Evolutionary conservation across 2,888 invertebrate genomes (phyloP).

Genomic region (Cataglyphis cursor): DNA sequence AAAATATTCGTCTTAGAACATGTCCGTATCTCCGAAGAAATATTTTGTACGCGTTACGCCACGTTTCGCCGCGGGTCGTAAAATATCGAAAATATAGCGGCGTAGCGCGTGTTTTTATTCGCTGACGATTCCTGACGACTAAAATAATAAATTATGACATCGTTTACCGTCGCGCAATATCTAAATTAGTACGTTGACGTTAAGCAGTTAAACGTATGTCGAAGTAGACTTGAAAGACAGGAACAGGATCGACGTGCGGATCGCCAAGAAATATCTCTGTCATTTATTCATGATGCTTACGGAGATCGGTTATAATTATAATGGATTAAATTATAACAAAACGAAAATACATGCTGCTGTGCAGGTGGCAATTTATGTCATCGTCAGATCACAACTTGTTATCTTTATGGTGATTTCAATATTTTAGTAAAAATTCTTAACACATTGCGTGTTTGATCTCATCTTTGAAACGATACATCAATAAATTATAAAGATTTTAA

Average conservation of each 20-base stretch:
- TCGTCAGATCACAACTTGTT: background rate
- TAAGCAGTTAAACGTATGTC: slow-evolving; percentile 46
- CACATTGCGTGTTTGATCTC: background rate
- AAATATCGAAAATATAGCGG: slow-evolving; percentile 8
- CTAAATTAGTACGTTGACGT: slow-evolving; percentile 55
- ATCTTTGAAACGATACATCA: background rate
- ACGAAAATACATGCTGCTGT: slow-evolving; percentile 7
- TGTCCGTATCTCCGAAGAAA: background rate
- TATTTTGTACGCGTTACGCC: background rate
- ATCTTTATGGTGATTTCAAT: background rate
- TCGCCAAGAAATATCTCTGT: background rate
- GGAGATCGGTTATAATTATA: background rate
- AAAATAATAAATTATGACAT: slow-evolving; percentile 41
- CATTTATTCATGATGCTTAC: background rate
- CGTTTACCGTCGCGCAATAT: slow-evolving; percentile 55
- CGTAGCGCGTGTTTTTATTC: slow-evolving; percentile 21
- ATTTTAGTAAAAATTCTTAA: background rate
- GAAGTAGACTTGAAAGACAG: background rate
- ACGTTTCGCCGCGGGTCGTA: background rate
- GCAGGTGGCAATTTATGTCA: background rate
- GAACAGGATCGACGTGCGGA: background rate
- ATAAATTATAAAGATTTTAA: slow-evolving; percentile 2
- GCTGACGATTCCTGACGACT: slow-evolving; percentile 29
- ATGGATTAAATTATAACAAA: background rate
- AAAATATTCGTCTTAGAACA: background rate